Conservation (phyloP, 2,888 invertebrate species). For the Hyposoter dolosus region DNA sequence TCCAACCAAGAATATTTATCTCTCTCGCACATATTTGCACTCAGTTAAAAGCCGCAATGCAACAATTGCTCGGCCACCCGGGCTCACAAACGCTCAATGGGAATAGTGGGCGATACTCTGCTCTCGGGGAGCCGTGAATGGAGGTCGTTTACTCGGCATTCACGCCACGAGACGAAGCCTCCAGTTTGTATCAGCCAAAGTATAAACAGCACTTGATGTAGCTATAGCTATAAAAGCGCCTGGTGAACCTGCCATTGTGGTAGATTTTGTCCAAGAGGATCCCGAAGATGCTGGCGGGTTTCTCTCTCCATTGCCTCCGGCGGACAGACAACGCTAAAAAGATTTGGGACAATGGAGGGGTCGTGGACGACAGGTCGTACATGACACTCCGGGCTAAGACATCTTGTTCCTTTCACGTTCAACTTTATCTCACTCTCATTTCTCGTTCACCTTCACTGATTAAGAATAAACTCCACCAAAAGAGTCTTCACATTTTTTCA, state of each 20-base stretch:
- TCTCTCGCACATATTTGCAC: constrained; percentile 50
- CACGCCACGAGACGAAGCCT: constrained; percentile 66
- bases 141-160: constrained; percentile 82
- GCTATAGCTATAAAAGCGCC: constrained; percentile 18
- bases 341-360: constrained; percentile 50
- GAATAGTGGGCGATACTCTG: constrained; percentile 78
- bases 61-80: constrained; percentile 56
- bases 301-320: constrained; percentile 15
- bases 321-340: constrained; percentile 39
- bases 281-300: constrained; percentile 71
- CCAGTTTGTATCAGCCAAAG: constrained; percentile 33
- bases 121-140: constrained; percentile 76
- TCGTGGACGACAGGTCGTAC: constrained; percentile 71
- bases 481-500: constrained; percentile 12
- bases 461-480: constrained; percentile 35
- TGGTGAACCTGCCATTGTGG: constrained; percentile 80
- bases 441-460: constrained; percentile 36
- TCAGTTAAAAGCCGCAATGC: neutral
- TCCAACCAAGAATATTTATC: constrained; percentile 21
- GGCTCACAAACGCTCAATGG: constrained; percentile 73
- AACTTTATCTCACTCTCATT: constrained; percentile 55
- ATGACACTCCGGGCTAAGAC: constrained; percentile 74
- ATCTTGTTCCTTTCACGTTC: constrained; percentile 69
- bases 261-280: constrained; percentile 60
- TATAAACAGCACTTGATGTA: constrained; percentile 51